Evolutionary conservation across 2,113 vertebrate genomes (phyloP).

Genomic region (Terrapene triunguis): DNA sequence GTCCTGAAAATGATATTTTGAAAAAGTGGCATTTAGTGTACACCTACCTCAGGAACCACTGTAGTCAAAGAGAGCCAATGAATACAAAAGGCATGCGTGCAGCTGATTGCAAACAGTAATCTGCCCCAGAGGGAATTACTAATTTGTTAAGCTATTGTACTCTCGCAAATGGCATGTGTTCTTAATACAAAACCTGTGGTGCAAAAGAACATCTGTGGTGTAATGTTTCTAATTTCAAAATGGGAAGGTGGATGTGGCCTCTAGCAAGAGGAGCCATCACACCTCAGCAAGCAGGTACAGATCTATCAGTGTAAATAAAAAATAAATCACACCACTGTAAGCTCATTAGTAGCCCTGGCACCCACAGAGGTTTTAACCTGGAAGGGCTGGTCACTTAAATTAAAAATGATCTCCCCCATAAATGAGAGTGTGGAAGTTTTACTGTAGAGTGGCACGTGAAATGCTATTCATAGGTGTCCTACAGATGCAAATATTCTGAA

Average conservation of each 20-base stretch:
- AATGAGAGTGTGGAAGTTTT: not conserved
- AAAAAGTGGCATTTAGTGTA: not conserved
- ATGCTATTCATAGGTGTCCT: not conserved
- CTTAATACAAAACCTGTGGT: not conserved
- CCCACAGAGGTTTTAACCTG: fast-evolving
- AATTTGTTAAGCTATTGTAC: fast-evolving
- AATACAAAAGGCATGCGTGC: fast-evolving
- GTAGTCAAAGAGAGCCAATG: not conserved
- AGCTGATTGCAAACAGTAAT: not conserved
- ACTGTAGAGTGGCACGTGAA: not conserved
- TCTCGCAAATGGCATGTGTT: fast-evolving
- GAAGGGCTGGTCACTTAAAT: not conserved
- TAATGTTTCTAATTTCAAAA: not conserved
- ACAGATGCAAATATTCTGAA: fast-evolving
- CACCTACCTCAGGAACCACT: not conserved
- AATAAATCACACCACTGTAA: not conserved
- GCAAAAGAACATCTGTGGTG: not conserved
- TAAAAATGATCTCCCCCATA: not conserved
- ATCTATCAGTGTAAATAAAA: not conserved
- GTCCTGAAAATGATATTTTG: not conserved
- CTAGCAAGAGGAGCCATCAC: fast-evolving
- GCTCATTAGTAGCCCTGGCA: not conserved
- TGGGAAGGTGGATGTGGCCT: not conserved
- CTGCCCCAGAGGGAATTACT: fast-evolving
- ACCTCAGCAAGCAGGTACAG: not conserved